These are phyloP conservation scores for Sinonovacula constricta DNA, from an alignment of 1,140 invertebrate genomes.

Conservation along the genomic window DNA sequence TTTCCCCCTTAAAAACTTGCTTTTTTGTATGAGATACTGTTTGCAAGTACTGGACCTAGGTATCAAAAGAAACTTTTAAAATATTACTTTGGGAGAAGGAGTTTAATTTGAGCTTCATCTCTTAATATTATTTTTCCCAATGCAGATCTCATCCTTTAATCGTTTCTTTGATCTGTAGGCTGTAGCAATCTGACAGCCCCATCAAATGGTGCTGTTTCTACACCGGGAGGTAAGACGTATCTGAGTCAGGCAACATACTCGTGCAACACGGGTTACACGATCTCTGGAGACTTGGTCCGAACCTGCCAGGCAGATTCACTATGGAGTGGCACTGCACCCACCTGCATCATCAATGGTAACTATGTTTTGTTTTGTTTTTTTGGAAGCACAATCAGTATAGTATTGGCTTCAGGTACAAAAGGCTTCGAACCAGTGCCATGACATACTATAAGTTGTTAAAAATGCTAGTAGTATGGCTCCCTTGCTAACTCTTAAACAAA, in stretches of 20 bases:
- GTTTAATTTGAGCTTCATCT: too few species aligned
- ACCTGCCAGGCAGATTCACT: slow-evolving; percentile 9
- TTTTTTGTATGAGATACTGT: neutral
- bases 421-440: too few species aligned
- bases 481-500: too few species aligned
- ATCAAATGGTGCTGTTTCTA: slow-evolving; percentile 15
- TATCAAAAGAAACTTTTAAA: too few species aligned
- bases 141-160: neutral
- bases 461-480: too few species aligned
- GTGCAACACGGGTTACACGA: slow-evolving; percentile 27
- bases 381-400: too few species aligned
- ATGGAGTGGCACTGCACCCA: slow-evolving; percentile 22
- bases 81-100: too few species aligned
- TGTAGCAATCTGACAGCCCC: slow-evolving; percentile 15
- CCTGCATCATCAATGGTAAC: slow-evolving; percentile 29
- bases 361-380: too few species aligned
- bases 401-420: too few species aligned
- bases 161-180: slow-evolving; percentile 2
- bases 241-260: slow-evolving; percentile 7
- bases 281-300: slow-evolving; percentile 11
- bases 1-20: slow-evolving; percentile 21
- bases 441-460: too few species aligned
- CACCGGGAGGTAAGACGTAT: slow-evolving; percentile 9
- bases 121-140: neutral
- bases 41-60: neutral